These are phyloP conservation scores for Hippocampus comes DNA, from an alignment of 2,113 vertebrate genomes.

Conservation along the genomic window DNA sequence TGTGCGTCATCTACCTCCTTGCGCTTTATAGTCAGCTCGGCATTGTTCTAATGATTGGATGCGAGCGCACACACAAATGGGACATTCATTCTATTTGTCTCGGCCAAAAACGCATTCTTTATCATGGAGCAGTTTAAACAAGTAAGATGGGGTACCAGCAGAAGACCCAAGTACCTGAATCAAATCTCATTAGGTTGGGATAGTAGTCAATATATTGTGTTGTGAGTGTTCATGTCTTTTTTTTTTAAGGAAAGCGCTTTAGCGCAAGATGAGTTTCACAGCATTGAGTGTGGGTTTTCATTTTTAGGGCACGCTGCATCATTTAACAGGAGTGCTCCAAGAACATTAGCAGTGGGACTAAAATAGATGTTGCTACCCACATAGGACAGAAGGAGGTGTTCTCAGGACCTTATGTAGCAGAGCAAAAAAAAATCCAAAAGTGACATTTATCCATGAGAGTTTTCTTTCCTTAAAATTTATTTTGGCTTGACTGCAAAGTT, in stretches of 20 bases:
- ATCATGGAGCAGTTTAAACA: conserved; percentile 12
- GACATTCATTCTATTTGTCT: conserved; percentile 11
- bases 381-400: background rate
- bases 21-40: conserved; percentile 14
- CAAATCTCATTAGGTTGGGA: background rate
- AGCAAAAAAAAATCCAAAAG: background rate
- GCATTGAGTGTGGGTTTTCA: conserved; percentile 17
- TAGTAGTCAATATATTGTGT: background rate
- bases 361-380: conserved; percentile 2
- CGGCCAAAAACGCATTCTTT: conserved; percentile 21
- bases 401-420: background rate
- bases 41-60: conserved; percentile 23
- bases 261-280: conserved; percentile 14
- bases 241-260: conserved; percentile 10
- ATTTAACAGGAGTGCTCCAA: conserved; percentile 7
- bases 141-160: too few species aligned
- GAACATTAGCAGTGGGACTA: conserved; percentile 9
- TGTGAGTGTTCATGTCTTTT: conserved; percentile 17
- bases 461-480: background rate
- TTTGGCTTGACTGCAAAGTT: background rate
- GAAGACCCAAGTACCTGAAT: background rate
- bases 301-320: conserved; percentile 14
- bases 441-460: background rate
- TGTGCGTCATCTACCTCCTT: conserved; percentile 33
- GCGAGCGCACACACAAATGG: background rate